Conservation (phyloP, 2,888 invertebrate species). For the Acleris emargana region DNA sequence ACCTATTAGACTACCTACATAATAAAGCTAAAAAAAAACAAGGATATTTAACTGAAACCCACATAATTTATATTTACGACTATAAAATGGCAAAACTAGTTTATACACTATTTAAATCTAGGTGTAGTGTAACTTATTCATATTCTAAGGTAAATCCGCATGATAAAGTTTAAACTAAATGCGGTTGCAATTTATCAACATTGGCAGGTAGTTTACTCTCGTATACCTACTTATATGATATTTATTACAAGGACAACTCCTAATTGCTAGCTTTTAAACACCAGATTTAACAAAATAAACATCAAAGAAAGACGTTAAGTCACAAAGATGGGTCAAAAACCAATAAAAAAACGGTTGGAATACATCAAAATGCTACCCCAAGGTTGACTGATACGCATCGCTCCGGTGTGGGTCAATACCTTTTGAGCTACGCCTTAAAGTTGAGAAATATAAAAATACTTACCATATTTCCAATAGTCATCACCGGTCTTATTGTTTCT, state of each 20-base stretch:
- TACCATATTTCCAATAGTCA: constrained; percentile 61
- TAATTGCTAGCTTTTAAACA: background rate
- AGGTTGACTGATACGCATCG: constrained; percentile 29
- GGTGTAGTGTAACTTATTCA: background rate
- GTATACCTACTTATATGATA: constrained; percentile 3
- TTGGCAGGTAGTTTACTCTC: constrained; percentile 31
- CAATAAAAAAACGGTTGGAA: constrained; percentile 16
- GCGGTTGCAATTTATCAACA: constrained; percentile 26
- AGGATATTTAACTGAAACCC: too few relatives aligned
- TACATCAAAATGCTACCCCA: constrained; percentile 23
- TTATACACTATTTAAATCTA: background rate
- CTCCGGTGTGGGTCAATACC: constrained; percentile 1
- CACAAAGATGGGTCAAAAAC: constrained; percentile 1
- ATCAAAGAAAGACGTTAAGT: background rate
- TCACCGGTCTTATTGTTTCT: constrained; percentile 56
- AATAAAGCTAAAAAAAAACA: too few relatives aligned
- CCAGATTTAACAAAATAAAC: background rate
- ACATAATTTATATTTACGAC: too few relatives aligned
- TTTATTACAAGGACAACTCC: background rate
- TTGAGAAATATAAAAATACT: constrained; percentile 40
- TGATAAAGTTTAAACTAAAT: constrained; percentile 24
- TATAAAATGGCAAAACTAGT: too few relatives aligned
- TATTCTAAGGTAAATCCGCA: background rate
- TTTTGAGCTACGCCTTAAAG: background rate
- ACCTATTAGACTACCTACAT: too few relatives aligned